A percentile compares a stretch with the other conserved stretches of the same genome.
phyloP scores from a whole-genome alignment of 2,797 vertebrate species.

The Macropus fuliginosus region DNA sequence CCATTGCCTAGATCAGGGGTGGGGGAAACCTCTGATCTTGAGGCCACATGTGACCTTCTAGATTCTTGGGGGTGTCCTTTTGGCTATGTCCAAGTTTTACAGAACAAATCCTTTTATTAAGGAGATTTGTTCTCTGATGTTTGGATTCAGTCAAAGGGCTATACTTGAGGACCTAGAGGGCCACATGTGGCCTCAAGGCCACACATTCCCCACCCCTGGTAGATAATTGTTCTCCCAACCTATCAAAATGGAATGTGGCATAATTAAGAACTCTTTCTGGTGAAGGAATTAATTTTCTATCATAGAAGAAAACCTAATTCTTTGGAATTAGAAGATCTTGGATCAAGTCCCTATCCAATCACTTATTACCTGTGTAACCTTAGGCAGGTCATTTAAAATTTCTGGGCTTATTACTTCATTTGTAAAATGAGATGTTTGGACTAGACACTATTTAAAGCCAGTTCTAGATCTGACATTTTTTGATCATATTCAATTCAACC shows the following conservation, averaged over 20 bases:
- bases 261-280: neutral
- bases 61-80: no score
- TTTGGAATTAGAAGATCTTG: neutral
- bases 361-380: neutral
- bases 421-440: neutral
- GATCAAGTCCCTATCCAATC: neutral
- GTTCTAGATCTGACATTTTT: neutral
- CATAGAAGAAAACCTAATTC: neutral
- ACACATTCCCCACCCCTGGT: no score
- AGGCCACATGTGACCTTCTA: no score
- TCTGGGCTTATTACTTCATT: no score
- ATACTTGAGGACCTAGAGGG: no score
- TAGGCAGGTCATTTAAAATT: neutral
- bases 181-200: no score
- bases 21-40: no score
- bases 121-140: no score
- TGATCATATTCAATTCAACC: neutral
- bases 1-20: neutral
- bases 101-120: no score
- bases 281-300: neutral
- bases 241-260: neutral
- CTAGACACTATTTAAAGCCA: neutral
- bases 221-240: neutral
- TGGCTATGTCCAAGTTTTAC: no score
- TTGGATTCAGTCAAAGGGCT: no score